These are phyloP conservation scores for Gari tellinella DNA, from an alignment of 2,888 invertebrate genomes.

Conservation along the genomic window DNA sequence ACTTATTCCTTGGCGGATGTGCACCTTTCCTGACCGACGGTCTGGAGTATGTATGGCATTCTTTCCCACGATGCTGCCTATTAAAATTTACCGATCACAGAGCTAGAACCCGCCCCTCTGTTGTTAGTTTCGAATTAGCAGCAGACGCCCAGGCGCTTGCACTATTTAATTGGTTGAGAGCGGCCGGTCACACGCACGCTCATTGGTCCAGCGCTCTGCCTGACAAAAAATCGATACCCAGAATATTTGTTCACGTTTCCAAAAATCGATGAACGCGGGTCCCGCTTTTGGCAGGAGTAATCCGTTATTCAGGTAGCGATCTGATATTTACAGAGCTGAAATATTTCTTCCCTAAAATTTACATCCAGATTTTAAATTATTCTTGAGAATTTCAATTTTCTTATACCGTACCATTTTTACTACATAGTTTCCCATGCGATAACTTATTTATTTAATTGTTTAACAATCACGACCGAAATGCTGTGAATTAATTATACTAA, in stretches of 20 bases:
- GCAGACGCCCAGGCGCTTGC: constrained; percentile 60
- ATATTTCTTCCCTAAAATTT: too few species aligned
- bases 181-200: constrained; percentile 64
- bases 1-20: constrained; percentile 64
- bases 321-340: too few species aligned
- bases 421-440: too few species aligned
- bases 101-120: constrained; percentile 58
- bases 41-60: constrained; percentile 60
- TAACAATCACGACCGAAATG: too few species aligned
- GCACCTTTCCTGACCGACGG: constrained; percentile 68
- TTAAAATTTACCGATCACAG: constrained; percentile 66
- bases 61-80: constrained; percentile 65
- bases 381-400: too few species aligned
- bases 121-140: constrained; percentile 63
- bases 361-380: too few species aligned
- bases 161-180: constrained; percentile 63
- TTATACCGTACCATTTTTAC: too few species aligned
- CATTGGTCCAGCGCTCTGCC: constrained; percentile 61
- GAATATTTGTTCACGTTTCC: constrained; percentile 24
- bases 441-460: too few species aligned
- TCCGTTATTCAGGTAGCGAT: too few species aligned
- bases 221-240: constrained; percentile 55
- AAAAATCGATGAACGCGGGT: constrained; percentile 7
- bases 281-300: too few species aligned
- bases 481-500: too few species aligned